Base-by-base conservation (phyloP, 2,113 vertebrate genomes). In the Cochlearius cochlearius region DNA sequence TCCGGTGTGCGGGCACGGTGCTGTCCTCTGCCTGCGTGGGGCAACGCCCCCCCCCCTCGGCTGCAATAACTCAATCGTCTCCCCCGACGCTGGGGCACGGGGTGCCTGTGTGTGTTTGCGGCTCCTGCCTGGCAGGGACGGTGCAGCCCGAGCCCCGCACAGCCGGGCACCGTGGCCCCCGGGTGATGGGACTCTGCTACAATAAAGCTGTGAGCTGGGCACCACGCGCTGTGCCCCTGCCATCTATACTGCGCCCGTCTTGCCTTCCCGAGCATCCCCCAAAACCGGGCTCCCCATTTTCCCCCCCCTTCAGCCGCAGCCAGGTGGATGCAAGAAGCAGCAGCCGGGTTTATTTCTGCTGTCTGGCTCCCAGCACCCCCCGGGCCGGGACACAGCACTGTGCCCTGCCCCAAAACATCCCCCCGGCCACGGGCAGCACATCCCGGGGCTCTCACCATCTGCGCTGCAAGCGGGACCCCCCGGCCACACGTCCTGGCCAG, bases 401-500 rank as follows among this genome's bases (percentile, higher is more conserved):
- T 32, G 5, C n/a, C 50, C 58, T 9, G 4, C 45, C 47, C 58
- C 38, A 3, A 27, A 78, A 10, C 49, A 5, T 7, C 52, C 17
- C 56, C 56, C 20, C 6, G 0, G 5, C 32, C 43, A 1, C 0
- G 0, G 22, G 22, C 47, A 29, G 11, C 49, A 17, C 81, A 32
- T 6, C 68, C 27, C 4, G 2, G 52, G 30, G 45, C 26, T 41
- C 52, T 17, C 26, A 0, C 55, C 23, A 32, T 8, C 0, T 1
- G 21, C 45, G 21, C 22, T 4, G 7, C 41, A 38, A 36, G 27
- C n/a, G 11, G 32, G 20, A 25, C 45, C 63, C 38, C 34, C 10
- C 0, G 1, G 58, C 25, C 4, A 3, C 8, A 0, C 1, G 3
- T 23, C 41, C 25, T 30, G 0, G 9, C 4, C 3, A 1, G 14